Percentiles rank a stretch among this genome's conserved stretches.
Conservation (phyloP, 2,888 invertebrate genomes). For the Sesia apiformis region DNA sequence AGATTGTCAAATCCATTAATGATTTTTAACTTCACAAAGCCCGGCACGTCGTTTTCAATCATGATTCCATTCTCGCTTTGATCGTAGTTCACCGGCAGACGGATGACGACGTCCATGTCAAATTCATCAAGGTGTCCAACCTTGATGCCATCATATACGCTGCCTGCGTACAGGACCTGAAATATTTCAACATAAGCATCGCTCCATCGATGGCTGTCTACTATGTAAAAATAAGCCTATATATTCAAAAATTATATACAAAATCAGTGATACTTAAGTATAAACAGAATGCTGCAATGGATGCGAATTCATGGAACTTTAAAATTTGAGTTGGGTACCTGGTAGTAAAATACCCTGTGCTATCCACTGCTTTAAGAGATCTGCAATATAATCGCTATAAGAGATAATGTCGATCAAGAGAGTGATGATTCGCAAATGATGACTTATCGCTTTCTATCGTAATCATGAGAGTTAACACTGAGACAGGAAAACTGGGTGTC, state of each 20-base stretch:
- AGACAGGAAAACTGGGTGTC: too few relatives aligned
- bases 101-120: constrained; percentile 75
- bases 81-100: constrained; percentile 60
- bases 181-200: background rate
- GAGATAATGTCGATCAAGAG: too few relatives aligned
- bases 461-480: too few relatives aligned
- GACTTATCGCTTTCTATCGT: too few relatives aligned
- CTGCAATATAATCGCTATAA: too few relatives aligned
- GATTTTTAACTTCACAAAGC: constrained; percentile 60
- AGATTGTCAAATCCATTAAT: constrained; percentile 41
- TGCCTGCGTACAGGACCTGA: constrained; percentile 68
- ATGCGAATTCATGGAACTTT: too few relatives aligned
- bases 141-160: constrained; percentile 76
- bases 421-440: too few relatives aligned
- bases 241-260: too few relatives aligned
- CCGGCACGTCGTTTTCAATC: constrained; percentile 50
- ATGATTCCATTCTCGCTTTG: constrained; percentile 44
- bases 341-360: too few relatives aligned
- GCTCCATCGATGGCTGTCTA: background rate
- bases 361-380: too few relatives aligned
- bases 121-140: constrained; percentile 75
- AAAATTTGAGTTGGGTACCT: too few relatives aligned
- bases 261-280: background rate
- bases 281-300: background rate
- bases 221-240: too few relatives aligned